A percentile compares a stretch with the other conserved stretches of the same genome.
phyloP scores from a whole-genome alignment of 37 sponge, comb jelly and placozoan genomes.

The Dysidea cf. avara region DNA sequence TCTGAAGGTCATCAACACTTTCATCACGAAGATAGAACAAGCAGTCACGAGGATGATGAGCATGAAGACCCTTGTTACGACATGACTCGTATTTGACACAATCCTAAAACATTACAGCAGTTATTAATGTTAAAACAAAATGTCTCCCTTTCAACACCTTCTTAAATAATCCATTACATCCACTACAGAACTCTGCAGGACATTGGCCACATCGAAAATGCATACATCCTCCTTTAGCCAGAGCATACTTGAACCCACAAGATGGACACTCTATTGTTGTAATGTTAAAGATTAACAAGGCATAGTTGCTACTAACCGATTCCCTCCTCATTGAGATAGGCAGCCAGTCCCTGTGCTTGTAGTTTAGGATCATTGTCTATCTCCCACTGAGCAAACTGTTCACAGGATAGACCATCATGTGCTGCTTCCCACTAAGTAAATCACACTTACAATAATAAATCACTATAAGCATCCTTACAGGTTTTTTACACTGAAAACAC shows the following conservation, averaged over 20 bases:
- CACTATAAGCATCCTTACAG: constrained; percentile 32
- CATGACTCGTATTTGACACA: constrained; percentile 72
- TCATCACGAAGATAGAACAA: constrained; percentile 81
- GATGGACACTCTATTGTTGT: constrained; percentile 75
- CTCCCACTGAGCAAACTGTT: constrained; percentile 80
- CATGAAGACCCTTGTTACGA: constrained; percentile 77
- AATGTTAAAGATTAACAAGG: background rate
- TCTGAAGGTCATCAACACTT: constrained; percentile 67
- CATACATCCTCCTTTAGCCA: constrained; percentile 92
- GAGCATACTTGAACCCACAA: constrained; percentile 77
- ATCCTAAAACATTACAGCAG: constrained; percentile 13
- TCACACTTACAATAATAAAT: too few relatives aligned
- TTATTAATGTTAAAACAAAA: constrained; percentile 8
- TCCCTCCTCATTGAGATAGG: constrained; percentile 80
- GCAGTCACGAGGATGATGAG: constrained; percentile 95
- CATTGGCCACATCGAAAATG: constrained; percentile 89
- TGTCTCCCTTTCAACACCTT: too few relatives aligned
- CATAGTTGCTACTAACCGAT: constrained; percentile 48
- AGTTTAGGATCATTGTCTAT: constrained; percentile 73
- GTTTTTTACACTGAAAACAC: constrained; percentile 83
- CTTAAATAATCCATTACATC: constrained; percentile 49
- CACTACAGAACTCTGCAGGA: constrained; percentile 92
- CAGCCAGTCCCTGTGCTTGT: constrained; percentile 85
- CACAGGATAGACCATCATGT: constrained; percentile 71
- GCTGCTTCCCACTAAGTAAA: constrained; percentile 73